Conservation (phyloP, 1,140 invertebrate genomes). For the Thaumetopoea pityocampa region DNA sequence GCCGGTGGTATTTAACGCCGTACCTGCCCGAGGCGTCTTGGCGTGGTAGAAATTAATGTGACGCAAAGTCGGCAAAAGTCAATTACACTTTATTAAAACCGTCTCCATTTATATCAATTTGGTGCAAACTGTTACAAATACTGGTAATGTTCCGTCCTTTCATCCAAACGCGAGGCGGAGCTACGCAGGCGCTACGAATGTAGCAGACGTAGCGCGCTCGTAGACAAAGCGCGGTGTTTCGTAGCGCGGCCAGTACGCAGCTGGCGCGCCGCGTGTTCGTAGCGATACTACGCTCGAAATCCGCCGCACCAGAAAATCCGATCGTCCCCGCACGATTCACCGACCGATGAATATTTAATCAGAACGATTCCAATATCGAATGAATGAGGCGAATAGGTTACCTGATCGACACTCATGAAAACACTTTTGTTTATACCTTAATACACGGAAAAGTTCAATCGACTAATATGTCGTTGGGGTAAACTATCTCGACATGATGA, state of each 20-base stretch:
- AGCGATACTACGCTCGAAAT: conserved; percentile 30
- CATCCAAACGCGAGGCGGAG: conserved; percentile 64
- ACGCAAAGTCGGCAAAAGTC: conserved; percentile 74
- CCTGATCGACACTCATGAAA: conserved; percentile 41
- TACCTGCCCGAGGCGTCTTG: conserved; percentile 71
- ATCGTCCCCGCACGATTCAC: conserved; percentile 42
- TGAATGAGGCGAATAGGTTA: conserved; percentile 54
- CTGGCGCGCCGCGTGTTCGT: conserved; percentile 45
- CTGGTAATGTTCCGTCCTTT: conserved; percentile 74
- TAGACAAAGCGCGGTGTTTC: conserved; percentile 59
- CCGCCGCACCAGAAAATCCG: conserved; percentile 22
- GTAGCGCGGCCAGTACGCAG: conserved; percentile 58
- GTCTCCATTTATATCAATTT: conserved; percentile 76
- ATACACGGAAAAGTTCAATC: conserved; percentile 43
- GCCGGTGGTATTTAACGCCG: conserved; percentile 64
- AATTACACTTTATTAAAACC: conserved; percentile 76
- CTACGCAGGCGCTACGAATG: conserved; percentile 66
- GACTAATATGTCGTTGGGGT: conserved; percentile 43
- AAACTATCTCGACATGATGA: conserved; percentile 35
- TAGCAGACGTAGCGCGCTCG: conserved; percentile 42
- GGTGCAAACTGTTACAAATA: conserved; percentile 76
- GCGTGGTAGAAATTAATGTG: conserved; percentile 73
- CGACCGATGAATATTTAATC: conserved; percentile 68
- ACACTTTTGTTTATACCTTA: conserved; percentile 44
- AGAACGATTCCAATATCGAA: conserved; percentile 48